These are phyloP conservation scores for Apodemus agrarius DNA, from an alignment of 2,797 vertebrate species.

Conservation along the genomic window DNA sequence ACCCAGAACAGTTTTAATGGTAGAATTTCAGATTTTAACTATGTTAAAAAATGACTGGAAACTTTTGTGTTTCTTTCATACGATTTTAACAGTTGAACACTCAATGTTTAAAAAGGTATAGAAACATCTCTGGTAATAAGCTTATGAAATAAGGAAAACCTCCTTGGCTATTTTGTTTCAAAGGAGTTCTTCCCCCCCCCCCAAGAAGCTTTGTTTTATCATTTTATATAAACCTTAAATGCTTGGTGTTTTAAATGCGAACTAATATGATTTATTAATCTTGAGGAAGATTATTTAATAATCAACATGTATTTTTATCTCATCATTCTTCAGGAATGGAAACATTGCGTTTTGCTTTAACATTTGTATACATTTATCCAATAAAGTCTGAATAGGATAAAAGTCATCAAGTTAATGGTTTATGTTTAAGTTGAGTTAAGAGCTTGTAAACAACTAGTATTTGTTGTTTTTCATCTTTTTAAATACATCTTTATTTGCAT, in stretches of 20 bases:
- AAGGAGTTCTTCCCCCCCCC: not conserved
- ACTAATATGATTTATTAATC: constrained; percentile 38
- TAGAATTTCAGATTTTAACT: constrained; percentile 30
- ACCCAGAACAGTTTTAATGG: constrained; percentile 47
- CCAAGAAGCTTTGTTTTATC: constrained; percentile 27
- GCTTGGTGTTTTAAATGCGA: constrained; percentile 25
- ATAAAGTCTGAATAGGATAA: constrained; percentile 35
- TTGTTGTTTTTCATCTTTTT: constrained; percentile 25
- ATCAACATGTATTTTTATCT: constrained; percentile 8
- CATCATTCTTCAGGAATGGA: constrained; percentile 48
- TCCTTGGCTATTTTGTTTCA: not conserved
- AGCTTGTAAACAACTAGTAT: constrained; percentile 45
- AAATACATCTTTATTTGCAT: not conserved
- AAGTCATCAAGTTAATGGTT: constrained; percentile 32
- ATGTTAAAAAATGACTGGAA: not conserved
- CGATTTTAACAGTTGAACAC: not conserved
- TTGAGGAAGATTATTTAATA: constrained; percentile 28
- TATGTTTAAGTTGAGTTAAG: not conserved
- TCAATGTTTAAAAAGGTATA: not conserved
- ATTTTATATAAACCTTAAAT: constrained; percentile 11
- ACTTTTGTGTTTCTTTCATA: not conserved
- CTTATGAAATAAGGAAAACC: constrained; percentile 8
- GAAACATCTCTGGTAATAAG: constrained; percentile 3
- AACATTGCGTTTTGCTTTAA: not conserved
- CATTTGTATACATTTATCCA: constrained; percentile 28